Base-by-base conservation (phyloP, 2,113 vertebrate species). In the Capreolus pygargus region DNA sequence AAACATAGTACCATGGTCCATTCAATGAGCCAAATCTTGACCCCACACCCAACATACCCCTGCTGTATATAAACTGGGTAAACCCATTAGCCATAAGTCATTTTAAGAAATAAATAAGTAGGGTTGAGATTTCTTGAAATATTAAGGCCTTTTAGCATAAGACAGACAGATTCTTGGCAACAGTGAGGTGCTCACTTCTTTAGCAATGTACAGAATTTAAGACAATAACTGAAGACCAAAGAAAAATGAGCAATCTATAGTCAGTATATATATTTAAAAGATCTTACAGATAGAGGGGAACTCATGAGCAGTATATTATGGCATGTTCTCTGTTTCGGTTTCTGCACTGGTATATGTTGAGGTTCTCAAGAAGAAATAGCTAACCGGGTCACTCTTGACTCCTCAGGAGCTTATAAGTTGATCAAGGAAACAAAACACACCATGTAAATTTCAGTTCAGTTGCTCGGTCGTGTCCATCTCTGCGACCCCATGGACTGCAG, bases 81-180 rank as follows among this genome's bases (percentile, higher is more conserved):
- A 82, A 92, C 27, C 33, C 30, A 54, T 89, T 93, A 93, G 25
- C 39, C 61, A 25, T 58, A 84, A 60, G 6, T 60, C 43, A 95
- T 95, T 92, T 95, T 64, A 94, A 95, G 33, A 90, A 96, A 76
- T 39, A 64, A 89, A 90, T 39, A 91, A 27, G 55, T 85, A 21
- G 8, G 94, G 0, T 81, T 96, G 82, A 94, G 28, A 94, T 54
- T 91, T 95, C 52, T 95, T 36, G 27, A 96, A 95, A 85, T 15
- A 52, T 58, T 91, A 61, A 86, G 52, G 17, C n/a, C 39, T 92
- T 92, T 90, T 13, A 83, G 57, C 30, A 21, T 54, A 87, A 92
- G n/a, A 89, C 28, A 92, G n/a, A 89, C 28, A 7, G 25, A 83
- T 25, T 92, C 27, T 60, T 61, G 70, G 45, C 89, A 91, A 86